Evolutionary conservation across 2,888 invertebrate species (phyloP), one percentile per base, ranked within the genome.

Genomic region (Protonemura montana): DNA sequence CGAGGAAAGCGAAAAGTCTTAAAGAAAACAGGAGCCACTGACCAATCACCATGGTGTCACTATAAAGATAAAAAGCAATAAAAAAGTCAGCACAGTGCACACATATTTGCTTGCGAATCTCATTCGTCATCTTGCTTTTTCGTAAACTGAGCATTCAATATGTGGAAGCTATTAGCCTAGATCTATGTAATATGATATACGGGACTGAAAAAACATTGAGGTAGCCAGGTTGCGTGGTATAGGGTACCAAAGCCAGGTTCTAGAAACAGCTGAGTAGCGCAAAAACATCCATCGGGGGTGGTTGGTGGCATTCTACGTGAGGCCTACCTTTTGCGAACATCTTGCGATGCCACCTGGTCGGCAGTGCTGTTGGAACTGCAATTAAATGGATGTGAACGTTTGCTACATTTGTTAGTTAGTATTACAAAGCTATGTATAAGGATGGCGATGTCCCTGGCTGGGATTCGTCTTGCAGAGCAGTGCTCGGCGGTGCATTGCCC

Each of bases 291-390:
- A 27, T n/a, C 28, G 78, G 78, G 78, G 28, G 78, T 7, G 78
- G 78, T 3, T 76, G 41, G 76, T 35, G 25, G 78, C 30, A 13
- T 84, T 35, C 78, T 28, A 26, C 84, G 25, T 83, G 83, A 78
- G 0, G 77, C 86, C 80, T 86, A 87, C 87, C 87, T 87, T 86
- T 87, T 87, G 86, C 87, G 87, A 85, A 87, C 86, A 77, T 87
- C 87, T 30, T 84, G 87, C 59, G 85, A 80, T 81, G 25, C 81
- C 76, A 59, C 85, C 85, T 77, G 86, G 77, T 87, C 87, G 28
- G 85, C 85, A 86, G 86, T 41, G 76, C 87, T 84, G 86, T 82
- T 30, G 76, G 87, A 76, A 84, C 87, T 87, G 87, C 76, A 87
- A 87, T 28, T 82, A 87, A 87, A 27, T 28, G 78, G 25, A 26